phyloP scores from a whole-genome alignment of 2,113 vertebrate genomes.

The Plecotus auritus region DNA sequence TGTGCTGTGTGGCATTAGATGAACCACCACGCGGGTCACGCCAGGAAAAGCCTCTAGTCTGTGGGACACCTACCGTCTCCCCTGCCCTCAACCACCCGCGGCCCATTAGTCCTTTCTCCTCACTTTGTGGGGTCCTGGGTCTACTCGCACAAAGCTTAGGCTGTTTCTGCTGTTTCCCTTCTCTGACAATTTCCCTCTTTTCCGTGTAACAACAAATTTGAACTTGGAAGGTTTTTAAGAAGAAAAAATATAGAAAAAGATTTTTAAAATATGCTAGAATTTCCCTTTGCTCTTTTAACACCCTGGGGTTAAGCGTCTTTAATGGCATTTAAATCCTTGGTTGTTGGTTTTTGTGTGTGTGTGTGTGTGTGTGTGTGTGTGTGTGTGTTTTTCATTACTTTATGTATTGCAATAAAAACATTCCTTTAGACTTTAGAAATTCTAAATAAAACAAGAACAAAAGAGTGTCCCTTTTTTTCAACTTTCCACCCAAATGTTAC shows the following conservation, averaged over 20 bases:
- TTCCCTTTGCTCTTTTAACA: constrained; percentile 27
- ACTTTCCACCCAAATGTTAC: constrained; percentile 64
- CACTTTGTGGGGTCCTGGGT: background rate
- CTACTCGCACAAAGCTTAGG: background rate
- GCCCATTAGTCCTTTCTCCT: rapidly evolving
- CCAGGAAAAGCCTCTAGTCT: background rate
- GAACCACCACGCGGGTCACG: background rate
- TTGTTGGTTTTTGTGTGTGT: background rate
- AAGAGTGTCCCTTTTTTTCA: constrained; percentile 57
- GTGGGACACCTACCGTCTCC: background rate
- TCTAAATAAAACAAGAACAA: constrained; percentile 74
- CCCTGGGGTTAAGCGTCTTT: constrained; percentile 26
- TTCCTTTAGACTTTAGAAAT: constrained; percentile 67
- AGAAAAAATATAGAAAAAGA: constrained; percentile 31
- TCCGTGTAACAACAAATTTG: constrained; percentile 15
- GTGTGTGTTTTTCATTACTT: constrained; percentile 39
- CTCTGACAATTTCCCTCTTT: background rate
- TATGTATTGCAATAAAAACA: constrained; percentile 69
- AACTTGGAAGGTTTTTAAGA: constrained; percentile 27
- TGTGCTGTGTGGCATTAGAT: too few relatives aligned
- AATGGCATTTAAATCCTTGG: constrained; percentile 33
- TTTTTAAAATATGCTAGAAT: constrained; percentile 35
- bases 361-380: too few relatives aligned
- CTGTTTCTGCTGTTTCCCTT: background rate
- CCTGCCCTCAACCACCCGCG: background rate